Percentiles rank a stretch among this genome's conserved stretches.
Conservation (phyloP, 2,888 invertebrate species). For the Vannuccia rotundouncinata region DNA sequence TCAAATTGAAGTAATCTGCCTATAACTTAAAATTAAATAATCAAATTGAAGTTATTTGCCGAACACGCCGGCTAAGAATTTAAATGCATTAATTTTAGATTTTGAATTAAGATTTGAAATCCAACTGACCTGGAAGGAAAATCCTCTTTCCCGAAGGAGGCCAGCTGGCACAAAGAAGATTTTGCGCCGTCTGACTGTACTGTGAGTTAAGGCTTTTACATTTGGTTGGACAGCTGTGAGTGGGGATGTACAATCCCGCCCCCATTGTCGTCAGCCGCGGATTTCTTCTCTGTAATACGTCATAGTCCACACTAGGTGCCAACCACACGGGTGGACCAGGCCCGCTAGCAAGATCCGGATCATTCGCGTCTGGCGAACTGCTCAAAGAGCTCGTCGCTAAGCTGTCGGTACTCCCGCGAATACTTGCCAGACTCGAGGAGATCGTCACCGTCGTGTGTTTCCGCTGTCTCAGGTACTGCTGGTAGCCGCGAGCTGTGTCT, state of each 20-base stretch:
- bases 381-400: background rate
- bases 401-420: background rate
- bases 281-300: background rate
- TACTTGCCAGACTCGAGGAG: background rate
- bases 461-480: background rate
- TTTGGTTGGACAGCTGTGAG: constrained; percentile 33
- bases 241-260: background rate
- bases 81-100: too few relatives aligned
- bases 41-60: too few relatives aligned
- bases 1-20: too few relatives aligned
- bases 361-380: background rate
- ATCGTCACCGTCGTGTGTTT: background rate
- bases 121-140: constrained; percentile 9
- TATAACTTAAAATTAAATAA: too few relatives aligned
- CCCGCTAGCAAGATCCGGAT: background rate
- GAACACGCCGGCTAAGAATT: too few relatives aligned
- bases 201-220: constrained; percentile 36
- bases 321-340: background rate
- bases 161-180: constrained; percentile 41
- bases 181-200: constrained; percentile 1
- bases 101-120: too few relatives aligned
- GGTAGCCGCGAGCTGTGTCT: background rate
- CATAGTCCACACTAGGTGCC: constrained; percentile 8
- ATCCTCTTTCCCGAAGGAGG: constrained; percentile 41
- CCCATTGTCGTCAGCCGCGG: background rate